A percentile compares a stretch with the other conserved stretches of the same genome.
Conservation (phyloP, 2,888 invertebrate genomes). For the Drosophila eohydei region DNA sequence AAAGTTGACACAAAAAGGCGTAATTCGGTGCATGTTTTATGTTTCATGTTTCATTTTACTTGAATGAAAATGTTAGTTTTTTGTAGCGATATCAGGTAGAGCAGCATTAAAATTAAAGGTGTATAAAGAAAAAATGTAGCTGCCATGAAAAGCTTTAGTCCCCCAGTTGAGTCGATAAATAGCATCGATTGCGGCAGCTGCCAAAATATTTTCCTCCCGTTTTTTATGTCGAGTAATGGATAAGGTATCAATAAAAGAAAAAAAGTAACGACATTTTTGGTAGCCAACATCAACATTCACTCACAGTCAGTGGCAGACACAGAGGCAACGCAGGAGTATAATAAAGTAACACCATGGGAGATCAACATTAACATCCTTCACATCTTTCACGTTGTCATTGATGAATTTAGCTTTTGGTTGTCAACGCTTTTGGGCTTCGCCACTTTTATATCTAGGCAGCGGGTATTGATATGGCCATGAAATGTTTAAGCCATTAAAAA, state of each 20-base stretch:
- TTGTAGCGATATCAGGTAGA: background rate
- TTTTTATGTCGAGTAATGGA: conserved; percentile 26
- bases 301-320: background rate
- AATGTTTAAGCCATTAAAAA: conserved; percentile 6
- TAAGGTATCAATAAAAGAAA: conserved; percentile 34
- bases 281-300: conserved; percentile 17
- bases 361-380: conserved; percentile 30
- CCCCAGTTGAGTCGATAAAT: conserved; percentile 25
- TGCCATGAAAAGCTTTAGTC: conserved; percentile 4
- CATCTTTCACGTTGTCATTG: conserved; percentile 57
- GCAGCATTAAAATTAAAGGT: conserved; percentile 1
- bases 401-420: conserved; percentile 56
- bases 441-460: conserved; percentile 4
- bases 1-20: background rate
- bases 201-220: background rate
- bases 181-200: conserved; percentile 30
- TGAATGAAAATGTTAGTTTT: background rate
- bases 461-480: background rate
- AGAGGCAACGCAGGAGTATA: background rate
- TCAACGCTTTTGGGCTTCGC: conserved; percentile 20
- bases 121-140: background rate
- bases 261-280: conserved; percentile 27
- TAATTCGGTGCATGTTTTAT: background rate
- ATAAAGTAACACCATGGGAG: conserved; percentile 11
- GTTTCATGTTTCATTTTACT: background rate